phyloP scores from a whole-genome alignment of 2,797 vertebrate species.

The Ceryle rudis region DNA sequence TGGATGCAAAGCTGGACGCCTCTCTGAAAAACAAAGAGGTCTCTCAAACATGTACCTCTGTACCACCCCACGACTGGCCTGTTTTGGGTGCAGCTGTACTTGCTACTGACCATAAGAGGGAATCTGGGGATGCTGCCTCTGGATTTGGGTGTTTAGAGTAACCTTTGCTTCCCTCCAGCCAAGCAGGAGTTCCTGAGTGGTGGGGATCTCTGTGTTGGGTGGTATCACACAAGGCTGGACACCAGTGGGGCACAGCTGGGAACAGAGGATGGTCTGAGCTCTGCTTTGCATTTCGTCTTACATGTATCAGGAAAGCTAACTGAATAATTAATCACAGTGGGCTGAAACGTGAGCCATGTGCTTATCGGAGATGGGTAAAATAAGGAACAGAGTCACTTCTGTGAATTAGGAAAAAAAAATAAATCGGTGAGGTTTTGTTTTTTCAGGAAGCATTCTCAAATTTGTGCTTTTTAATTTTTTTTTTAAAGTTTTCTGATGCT shows the following conservation, averaged over 20 bases:
- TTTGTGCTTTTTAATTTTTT: not conserved
- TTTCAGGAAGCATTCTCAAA: not conserved
- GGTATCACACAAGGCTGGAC: not conserved
- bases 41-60: not conserved
- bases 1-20: not conserved
- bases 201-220: not conserved
- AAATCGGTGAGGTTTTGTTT: not conserved
- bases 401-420: not conserved
- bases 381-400: not conserved
- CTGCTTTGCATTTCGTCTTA: accelerated
- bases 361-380: not conserved
- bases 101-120: not conserved
- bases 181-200: not conserved
- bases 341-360: not conserved
- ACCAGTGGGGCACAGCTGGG: not conserved
- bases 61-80: not conserved
- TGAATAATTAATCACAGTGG: not conserved
- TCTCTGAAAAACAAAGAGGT: not conserved
- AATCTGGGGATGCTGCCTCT: not conserved
- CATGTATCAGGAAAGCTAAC: not conserved
- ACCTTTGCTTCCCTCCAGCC: not conserved
- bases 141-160: accelerated
- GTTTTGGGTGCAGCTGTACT: not conserved
- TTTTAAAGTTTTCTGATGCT: not conserved
- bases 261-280: not conserved